Conservation (phyloP, 2,888 invertebrate species). For the Asteroscopus sphinx region DNA sequence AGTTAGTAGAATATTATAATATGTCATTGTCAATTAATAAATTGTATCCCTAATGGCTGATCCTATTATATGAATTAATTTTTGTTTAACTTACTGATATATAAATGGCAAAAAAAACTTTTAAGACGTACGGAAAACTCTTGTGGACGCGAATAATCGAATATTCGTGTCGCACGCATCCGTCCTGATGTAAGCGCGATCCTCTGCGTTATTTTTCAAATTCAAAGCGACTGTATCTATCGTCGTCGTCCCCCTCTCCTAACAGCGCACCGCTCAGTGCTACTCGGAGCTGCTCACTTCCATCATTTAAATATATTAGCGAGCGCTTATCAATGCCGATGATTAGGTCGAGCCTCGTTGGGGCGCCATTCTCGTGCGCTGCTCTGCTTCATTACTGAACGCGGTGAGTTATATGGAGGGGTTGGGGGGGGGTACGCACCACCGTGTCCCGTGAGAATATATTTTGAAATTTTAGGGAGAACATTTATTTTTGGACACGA, state of each 20-base stretch:
- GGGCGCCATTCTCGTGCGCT: neutral
- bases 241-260: neutral
- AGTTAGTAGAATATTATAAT: too few species aligned
- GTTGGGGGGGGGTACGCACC: neutral
- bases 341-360: constrained; percentile 3
- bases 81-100: too few species aligned
- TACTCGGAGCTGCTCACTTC: neutral
- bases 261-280: neutral
- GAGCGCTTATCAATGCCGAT: constrained; percentile 8
- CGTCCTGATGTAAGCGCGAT: too few species aligned
- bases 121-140: too few species aligned
- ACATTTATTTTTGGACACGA: too few species aligned
- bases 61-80: too few species aligned
- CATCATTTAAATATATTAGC: constrained; percentile 10
- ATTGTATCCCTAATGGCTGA: too few species aligned
- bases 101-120: too few species aligned
- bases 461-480: neutral
- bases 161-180: neutral
- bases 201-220: neutral
- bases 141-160: neutral
- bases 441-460: neutral
- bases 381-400: neutral
- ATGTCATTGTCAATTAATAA: too few species aligned
- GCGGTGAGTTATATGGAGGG: neutral
- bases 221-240: neutral